Evolutionary conservation across 2,888 invertebrate species (phyloP).

Genomic region (Gibbula magus): DNA sequence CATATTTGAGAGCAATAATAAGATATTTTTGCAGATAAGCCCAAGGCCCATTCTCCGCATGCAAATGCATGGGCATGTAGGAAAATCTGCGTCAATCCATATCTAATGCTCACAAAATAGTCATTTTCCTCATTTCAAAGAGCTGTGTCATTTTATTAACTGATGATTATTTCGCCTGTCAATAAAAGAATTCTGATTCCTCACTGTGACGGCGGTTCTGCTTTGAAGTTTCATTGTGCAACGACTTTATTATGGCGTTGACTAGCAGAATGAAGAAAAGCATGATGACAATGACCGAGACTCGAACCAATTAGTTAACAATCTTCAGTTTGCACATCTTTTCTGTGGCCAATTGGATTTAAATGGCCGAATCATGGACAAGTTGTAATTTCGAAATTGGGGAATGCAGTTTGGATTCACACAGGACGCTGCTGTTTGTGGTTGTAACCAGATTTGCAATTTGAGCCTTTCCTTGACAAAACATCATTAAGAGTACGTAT

Average conservation of each 20-base stretch:
- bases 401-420: too few species aligned
- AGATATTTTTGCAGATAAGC: neutral
- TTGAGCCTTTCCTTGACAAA: conserved; percentile 6
- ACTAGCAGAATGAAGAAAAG: neutral
- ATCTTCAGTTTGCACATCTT: too few species aligned
- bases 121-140: neutral
- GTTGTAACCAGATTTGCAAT: neutral
- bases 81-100: neutral
- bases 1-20: neutral
- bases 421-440: neutral
- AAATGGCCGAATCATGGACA: too few species aligned
- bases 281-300: too few species aligned
- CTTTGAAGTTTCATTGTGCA: neutral
- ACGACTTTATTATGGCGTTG: neutral
- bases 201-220: neutral
- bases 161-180: neutral
- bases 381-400: too few species aligned
- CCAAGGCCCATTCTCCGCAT: neutral
- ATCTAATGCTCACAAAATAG: neutral
- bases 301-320: too few species aligned
- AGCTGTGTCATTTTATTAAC: neutral
- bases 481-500: neutral
- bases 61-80: neutral
- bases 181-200: conserved; percentile 7
- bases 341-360: too few species aligned